A percentile compares a stretch with the other conserved stretches of the same genome.
These are phyloP conservation scores for Tetrao urogallus DNA, from an alignment of 2,113 vertebrate genomes.

Conservation along the genomic window DNA sequence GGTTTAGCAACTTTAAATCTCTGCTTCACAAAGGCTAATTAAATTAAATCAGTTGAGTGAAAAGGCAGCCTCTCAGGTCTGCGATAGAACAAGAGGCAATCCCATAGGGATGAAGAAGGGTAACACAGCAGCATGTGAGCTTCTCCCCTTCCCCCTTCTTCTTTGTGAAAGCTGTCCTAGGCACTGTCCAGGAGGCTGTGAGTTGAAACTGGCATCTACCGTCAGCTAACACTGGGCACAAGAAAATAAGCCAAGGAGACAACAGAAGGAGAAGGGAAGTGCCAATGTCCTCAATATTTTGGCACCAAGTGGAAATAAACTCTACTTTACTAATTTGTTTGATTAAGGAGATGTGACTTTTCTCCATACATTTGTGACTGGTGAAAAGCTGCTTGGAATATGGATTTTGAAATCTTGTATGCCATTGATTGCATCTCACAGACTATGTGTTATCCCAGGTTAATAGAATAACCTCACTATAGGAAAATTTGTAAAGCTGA, in stretches of 20 bases:
- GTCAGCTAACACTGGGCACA: neutral
- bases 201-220: constrained; percentile 15
- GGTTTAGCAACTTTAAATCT: constrained; percentile 68
- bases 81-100: constrained; percentile 31
- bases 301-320: neutral
- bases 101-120: constrained; percentile 48
- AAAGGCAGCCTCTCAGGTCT: constrained; percentile 65
- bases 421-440: neutral
- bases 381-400: constrained; percentile 13
- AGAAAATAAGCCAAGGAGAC: constrained; percentile 46
- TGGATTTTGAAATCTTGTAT: constrained; percentile 21
- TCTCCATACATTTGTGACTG: neutral
- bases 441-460: neutral
- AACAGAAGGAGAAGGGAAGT: constrained; percentile 59
- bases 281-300: constrained; percentile 41
- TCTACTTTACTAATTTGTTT: constrained; percentile 51
- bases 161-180: constrained; percentile 23
- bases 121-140: constrained; percentile 2
- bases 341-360: constrained; percentile 39
- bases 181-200: constrained; percentile 43
- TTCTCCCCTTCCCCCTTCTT: constrained; percentile 18
- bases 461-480: neutral
- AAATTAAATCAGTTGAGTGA: constrained; percentile 71
- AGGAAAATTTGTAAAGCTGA: neutral
- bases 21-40: constrained; percentile 70